A percentile compares a stretch with the other conserved stretches of the same genome.
These are phyloP conservation scores for Lemur catta DNA, from an alignment of 2,797 vertebrate species.

Conservation along the genomic window DNA sequence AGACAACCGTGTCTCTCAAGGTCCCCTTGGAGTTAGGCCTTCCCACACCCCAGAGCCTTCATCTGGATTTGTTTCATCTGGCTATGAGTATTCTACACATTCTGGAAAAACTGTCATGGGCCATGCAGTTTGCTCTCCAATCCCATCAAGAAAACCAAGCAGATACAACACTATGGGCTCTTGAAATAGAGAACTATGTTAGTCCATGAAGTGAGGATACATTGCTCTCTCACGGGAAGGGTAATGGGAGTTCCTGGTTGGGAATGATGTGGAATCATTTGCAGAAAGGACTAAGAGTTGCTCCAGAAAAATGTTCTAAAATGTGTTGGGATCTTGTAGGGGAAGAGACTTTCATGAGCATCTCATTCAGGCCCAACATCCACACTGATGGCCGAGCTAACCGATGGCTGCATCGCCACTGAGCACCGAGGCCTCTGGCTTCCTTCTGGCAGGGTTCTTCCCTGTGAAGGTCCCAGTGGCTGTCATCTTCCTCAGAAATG, in stretches of 20 bases:
- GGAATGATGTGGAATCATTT: neutral
- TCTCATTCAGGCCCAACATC: neutral
- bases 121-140: neutral
- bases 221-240: neutral
- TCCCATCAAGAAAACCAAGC: neutral
- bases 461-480: fast-evolving
- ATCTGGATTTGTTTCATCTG: neutral
- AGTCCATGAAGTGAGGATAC: neutral
- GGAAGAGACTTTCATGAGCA: neutral
- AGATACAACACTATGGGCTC: neutral
- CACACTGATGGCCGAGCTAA: too few relatives aligned
- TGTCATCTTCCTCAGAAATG: neutral
- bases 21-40: neutral
- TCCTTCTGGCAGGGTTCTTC: neutral
- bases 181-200: neutral
- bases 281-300: neutral
- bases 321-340: neutral
- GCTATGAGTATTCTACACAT: neutral
- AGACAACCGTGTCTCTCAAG: neutral
- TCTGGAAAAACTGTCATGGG: neutral
- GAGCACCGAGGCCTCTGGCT: fast-evolving
- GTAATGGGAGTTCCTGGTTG: neutral
- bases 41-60: neutral
- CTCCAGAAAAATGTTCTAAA: neutral
- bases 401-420: fast-evolving